These are phyloP conservation scores for Scaptomyza caliginosa DNA, from an alignment of 2,888 invertebrate genomes.

Conservation along the genomic window DNA sequence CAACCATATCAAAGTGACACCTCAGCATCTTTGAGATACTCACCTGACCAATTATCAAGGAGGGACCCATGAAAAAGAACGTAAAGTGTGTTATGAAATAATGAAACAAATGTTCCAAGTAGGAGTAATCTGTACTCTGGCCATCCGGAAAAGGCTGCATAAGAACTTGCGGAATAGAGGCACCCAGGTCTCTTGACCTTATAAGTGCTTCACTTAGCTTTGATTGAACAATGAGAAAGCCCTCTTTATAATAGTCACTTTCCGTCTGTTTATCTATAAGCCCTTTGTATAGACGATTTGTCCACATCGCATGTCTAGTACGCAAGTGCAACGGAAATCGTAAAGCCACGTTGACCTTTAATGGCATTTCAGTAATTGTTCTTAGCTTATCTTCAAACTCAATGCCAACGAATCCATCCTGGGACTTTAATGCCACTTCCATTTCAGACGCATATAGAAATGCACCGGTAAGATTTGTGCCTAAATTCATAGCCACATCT, in stretches of 20 bases:
- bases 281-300: neutral
- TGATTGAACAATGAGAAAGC: constrained; percentile 38
- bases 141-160: constrained; percentile 26
- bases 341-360: constrained; percentile 19
- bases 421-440: neutral
- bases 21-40: constrained; percentile 6
- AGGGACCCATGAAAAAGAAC: constrained; percentile 24
- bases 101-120: neutral
- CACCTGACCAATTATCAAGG: constrained; percentile 32
- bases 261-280: neutral
- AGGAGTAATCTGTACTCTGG: neutral
- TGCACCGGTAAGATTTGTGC: neutral
- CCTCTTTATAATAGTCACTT: constrained; percentile 31
- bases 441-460: constrained; percentile 9
- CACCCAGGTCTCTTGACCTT: neutral
- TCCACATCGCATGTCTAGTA: constrained; percentile 8
- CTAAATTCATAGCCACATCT: neutral
- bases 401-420: constrained; percentile 44
- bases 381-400: constrained; percentile 42
- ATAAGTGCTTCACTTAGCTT: constrained; percentile 36
- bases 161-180: constrained; percentile 15
- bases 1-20: too few relatives aligned
- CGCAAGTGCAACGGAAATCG: constrained; percentile 48
- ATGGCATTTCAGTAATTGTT: constrained; percentile 17
- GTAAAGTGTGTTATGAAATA: neutral